Evolutionary conservation across 2,113 vertebrate genomes (phyloP).

Genomic region (Propithecus coquereli): DNA sequence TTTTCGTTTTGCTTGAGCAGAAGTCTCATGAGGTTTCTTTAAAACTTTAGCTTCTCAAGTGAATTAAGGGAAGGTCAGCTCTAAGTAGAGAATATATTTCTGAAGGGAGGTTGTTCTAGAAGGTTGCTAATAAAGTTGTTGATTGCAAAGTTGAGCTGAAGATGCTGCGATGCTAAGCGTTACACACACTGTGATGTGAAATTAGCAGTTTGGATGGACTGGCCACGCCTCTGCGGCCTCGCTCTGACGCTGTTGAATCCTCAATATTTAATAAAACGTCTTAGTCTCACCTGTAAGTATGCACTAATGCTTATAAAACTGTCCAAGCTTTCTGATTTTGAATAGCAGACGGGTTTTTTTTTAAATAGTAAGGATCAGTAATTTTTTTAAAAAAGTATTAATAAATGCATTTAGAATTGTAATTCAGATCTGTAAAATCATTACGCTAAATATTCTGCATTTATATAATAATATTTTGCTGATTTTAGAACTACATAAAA

Average conservation of each 20-base stretch:
- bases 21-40: not conserved
- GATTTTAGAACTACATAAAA: not conserved
- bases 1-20: conserved; percentile 24
- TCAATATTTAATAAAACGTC: not conserved
- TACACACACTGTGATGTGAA: not conserved
- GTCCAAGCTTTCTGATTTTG: not conserved
- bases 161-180: not conserved
- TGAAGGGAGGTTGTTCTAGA: not conserved
- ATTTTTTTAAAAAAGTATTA: not conserved
- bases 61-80: not conserved
- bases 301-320: not conserved
- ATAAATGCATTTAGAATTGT: conserved; percentile 15
- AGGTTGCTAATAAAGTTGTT: not conserved
- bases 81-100: not conserved
- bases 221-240: not conserved
- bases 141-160: not conserved
- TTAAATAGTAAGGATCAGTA: not conserved
- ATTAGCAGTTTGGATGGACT: not conserved
- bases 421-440: conserved; percentile 11
- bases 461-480: conserved; percentile 31
- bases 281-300: not conserved
- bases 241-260: not conserved
- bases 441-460: not conserved
- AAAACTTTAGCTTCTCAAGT: conserved; percentile 12
- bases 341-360: not conserved